Evolutionary conservation across 2,888 invertebrate species (phyloP).

Genomic region (Mongoloraphidia duomilia): DNA sequence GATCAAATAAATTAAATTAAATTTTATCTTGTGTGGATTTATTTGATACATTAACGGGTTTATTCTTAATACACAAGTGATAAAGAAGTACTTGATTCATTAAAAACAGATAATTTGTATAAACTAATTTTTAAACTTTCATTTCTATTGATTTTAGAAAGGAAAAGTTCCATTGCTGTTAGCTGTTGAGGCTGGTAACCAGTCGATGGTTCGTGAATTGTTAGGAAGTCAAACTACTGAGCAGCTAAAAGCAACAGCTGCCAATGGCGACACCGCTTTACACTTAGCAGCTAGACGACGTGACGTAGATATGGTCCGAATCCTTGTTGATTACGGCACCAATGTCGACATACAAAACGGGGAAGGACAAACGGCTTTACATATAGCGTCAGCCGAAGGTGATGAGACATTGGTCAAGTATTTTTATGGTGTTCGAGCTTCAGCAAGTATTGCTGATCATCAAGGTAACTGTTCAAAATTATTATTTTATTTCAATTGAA

Average conservation of each 20-base stretch:
- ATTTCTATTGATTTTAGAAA: slow-evolving; percentile 44
- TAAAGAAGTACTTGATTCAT: too few relatives aligned
- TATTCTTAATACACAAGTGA: too few relatives aligned
- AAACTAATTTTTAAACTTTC: too few relatives aligned
- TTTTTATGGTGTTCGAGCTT: slow-evolving; percentile 87
- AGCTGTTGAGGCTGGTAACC: slow-evolving; percentile 90
- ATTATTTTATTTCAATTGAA: too few relatives aligned
- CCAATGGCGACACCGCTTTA: slow-evolving; percentile 83
- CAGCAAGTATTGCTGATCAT: slow-evolving; percentile 87
- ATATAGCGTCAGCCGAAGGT: slow-evolving; percentile 90
- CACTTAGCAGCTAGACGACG: slow-evolving; percentile 88
- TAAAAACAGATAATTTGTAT: too few relatives aligned
- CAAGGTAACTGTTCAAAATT: slow-evolving; percentile 56
- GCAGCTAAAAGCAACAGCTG: slow-evolving; percentile 71
- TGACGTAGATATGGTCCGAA: slow-evolving; percentile 85
- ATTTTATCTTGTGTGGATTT: too few relatives aligned
- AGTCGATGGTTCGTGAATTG: slow-evolving; percentile 88
- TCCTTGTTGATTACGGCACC: slow-evolving; percentile 85
- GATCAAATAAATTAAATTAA: too few relatives aligned
- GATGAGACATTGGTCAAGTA: slow-evolving; percentile 91
- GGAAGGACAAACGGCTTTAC: slow-evolving; percentile 87
- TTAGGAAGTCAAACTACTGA: slow-evolving; percentile 75
- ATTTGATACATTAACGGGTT: too few relatives aligned
- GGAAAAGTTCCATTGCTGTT: slow-evolving; percentile 87
- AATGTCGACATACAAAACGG: slow-evolving; percentile 85